A percentile compares a stretch with the other conserved stretches of the same genome.
These are phyloP conservation scores for Odontocolon sp. DNA, from an alignment of 2,888 invertebrate genomes.

Conservation along the genomic window DNA sequence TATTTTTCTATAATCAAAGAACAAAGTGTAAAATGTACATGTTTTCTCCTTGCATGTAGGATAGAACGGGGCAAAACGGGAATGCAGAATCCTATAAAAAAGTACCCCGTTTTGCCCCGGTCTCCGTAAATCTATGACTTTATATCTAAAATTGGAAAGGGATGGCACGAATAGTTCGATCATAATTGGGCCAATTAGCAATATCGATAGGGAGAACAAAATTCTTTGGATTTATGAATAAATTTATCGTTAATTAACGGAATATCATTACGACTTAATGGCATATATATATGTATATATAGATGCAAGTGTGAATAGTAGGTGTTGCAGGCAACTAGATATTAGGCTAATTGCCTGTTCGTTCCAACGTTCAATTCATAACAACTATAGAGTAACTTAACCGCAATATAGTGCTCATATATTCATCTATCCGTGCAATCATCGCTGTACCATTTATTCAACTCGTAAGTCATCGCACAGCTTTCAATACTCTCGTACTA, in stretches of 20 bases:
- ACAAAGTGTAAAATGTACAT: no score
- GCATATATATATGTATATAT: background rate
- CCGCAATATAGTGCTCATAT: no score
- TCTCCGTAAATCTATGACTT: no score
- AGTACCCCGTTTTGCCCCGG: no score
- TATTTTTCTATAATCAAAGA: no score
- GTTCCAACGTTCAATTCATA: no score
- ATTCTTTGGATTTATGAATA: conserved; percentile 43
- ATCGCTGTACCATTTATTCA: conserved; percentile 33
- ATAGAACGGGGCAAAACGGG: no score
- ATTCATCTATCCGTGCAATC: conserved; percentile 18
- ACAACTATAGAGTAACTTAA: no score
- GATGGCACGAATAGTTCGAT: no score
- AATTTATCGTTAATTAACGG: conserved; percentile 53
- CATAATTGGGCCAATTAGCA: conserved; percentile 45
- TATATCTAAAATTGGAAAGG: no score
- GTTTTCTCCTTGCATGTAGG: no score
- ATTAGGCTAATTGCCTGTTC: conserved; percentile 56
- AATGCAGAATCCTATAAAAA: no score
- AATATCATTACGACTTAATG: conserved; percentile 32
- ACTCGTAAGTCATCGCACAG: conserved; percentile 1
- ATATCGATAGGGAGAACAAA: conserved; percentile 20
- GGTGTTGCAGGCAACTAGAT: conserved; percentile 12
- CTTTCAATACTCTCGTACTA: conserved; percentile 5
- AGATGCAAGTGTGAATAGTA: conserved; percentile 13